Evolutionary conservation across 2,888 invertebrate genomes (phyloP).

Genomic region (Thera britannica): DNA sequence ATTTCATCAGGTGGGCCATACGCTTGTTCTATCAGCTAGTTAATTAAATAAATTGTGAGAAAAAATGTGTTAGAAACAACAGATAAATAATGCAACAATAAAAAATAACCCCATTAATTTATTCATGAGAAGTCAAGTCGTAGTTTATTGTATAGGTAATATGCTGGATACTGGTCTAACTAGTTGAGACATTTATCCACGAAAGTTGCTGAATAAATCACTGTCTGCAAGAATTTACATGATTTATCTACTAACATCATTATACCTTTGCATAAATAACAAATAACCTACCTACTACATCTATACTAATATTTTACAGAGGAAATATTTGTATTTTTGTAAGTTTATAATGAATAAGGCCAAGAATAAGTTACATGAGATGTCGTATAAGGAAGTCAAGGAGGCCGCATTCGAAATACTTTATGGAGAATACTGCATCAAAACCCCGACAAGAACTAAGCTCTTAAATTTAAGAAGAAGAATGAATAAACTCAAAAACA

Average conservation of each 20-base stretch:
- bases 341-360: no score
- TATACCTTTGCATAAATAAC: slow-evolving; percentile 3
- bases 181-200: slow-evolving; percentile 30
- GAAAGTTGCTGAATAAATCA: slow-evolving; percentile 33
- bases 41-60: no score
- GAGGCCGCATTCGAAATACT: no score
- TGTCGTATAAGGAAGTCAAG: no score
- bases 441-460: no score
- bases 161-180: slow-evolving; percentile 20
- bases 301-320: background rate
- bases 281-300: slow-evolving; percentile 12
- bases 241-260: slow-evolving; percentile 20
- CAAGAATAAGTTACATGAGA: no score
- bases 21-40: no score
- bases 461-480: no score
- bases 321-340: background rate
- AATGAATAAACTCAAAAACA: no score
- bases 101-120: slow-evolving; percentile 15
- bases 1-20: no score
- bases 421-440: no score
- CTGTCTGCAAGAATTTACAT: slow-evolving; percentile 23
- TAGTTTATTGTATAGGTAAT: slow-evolving; percentile 13
- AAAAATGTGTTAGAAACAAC: background rate
- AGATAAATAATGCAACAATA: slow-evolving; percentile 2
- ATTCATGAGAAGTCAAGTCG: slow-evolving; percentile 19